Conservation (phyloP, 2,888 invertebrate species). For the Julus scanicus region DNA sequence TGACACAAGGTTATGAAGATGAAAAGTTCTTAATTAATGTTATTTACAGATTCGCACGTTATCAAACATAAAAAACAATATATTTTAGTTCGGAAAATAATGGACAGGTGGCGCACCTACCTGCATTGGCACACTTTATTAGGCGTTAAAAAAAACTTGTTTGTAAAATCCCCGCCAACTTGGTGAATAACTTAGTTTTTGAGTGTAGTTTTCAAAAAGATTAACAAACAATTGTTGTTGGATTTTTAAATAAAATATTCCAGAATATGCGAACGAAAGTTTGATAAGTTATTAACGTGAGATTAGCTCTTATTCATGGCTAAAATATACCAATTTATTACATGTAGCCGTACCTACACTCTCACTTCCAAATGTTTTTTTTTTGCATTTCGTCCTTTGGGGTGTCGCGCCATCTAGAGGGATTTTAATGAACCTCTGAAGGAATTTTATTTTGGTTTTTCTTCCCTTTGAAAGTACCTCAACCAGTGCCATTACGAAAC, state of each 20-base stretch:
- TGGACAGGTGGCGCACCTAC: neutral
- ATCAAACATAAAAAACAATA: neutral
- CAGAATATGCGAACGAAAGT: neutral
- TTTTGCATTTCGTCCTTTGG: neutral
- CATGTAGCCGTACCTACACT: neutral
- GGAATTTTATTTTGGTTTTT: neutral
- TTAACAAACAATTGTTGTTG: neutral
- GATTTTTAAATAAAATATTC: neutral
- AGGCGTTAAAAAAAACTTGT: neutral
- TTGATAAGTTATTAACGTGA: neutral
- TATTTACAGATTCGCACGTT: neutral
- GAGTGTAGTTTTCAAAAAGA: neutral
- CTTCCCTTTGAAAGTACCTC: neutral
- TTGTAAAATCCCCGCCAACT: neutral
- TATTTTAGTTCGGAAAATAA: neutral
- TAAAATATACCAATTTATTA: neutral
- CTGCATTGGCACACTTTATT: neutral
- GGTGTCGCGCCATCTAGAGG: neutral
- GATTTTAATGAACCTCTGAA: neutral
- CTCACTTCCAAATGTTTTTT: no score
- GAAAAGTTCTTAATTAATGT: neutral
- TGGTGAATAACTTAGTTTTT: neutral
- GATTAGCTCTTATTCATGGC: neutral
- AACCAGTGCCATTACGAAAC: slow-evolving; percentile 13
- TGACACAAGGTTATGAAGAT: no score